These are phyloP conservation scores for Mus minutoides DNA, from an alignment of 2,797 vertebrate species.

Conservation along the genomic window DNA sequence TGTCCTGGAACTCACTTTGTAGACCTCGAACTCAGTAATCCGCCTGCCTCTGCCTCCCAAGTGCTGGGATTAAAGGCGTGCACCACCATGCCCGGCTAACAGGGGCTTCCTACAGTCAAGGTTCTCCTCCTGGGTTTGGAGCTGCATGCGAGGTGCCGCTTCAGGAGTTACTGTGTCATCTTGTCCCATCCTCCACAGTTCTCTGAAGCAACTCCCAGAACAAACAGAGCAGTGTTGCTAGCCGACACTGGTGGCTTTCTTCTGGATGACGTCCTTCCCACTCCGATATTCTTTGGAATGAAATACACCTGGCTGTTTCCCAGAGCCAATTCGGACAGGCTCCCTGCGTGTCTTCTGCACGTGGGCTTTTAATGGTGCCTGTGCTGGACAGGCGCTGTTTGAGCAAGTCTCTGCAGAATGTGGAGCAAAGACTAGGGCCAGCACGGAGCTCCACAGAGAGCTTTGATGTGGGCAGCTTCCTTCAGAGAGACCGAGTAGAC, in stretches of 20 bases:
- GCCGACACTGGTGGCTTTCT: neutral
- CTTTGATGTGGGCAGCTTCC: slow-evolving; percentile 22
- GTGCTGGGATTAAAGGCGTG: too few relatives aligned
- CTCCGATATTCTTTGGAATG: neutral
- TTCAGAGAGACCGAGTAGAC: neutral
- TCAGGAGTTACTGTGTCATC: neutral
- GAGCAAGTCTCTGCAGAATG: slow-evolving; percentile 27
- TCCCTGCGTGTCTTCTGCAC: neutral
- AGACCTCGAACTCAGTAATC: too few relatives aligned
- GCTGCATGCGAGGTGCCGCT: fast-evolving
- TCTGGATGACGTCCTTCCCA: too few relatives aligned
- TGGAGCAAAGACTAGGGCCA: neutral
- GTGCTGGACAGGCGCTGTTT: neutral
- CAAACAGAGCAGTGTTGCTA: neutral
- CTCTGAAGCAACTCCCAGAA: neutral
- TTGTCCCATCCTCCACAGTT: fast-evolving
- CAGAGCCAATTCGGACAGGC: fast-evolving
- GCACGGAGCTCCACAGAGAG: neutral
- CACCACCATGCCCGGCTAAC: too few relatives aligned
- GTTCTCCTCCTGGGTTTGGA: too few relatives aligned
- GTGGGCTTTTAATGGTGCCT: neutral
- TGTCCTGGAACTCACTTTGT: too few relatives aligned
- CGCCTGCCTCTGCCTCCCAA: too few relatives aligned
- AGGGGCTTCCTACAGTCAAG: fast-evolving
- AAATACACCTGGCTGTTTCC: neutral